These are phyloP conservation scores for Pangasius macronema DNA, from an alignment of 2,797 vertebrate genomes.

Conservation along the genomic window DNA sequence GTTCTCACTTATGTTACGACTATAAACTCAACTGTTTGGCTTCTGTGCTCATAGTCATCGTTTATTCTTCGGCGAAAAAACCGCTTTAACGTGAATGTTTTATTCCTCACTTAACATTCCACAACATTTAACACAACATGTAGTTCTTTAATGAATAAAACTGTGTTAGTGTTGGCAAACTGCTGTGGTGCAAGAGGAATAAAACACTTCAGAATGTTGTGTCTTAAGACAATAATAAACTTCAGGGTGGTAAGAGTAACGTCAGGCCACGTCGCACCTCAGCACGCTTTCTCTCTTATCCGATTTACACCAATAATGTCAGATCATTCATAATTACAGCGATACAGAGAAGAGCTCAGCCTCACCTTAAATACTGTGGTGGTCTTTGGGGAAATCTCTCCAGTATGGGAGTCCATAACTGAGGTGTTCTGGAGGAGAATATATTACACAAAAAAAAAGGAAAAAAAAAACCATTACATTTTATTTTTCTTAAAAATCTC, in stretches of 20 bases:
- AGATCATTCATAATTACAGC: neutral
- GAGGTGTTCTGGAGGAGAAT: constrained; percentile 77
- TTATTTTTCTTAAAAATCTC: neutral
- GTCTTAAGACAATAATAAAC: too few species aligned
- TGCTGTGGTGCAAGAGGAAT: neutral
- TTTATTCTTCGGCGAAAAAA: neutral
- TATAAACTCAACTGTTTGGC: neutral
- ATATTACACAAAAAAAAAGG: neutral
- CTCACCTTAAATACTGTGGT: constrained; percentile 85
- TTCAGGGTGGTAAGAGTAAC: neutral
- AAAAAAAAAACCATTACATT: neutral
- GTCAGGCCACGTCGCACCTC: neutral
- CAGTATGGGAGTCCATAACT: constrained; percentile 87
- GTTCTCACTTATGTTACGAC: neutral
- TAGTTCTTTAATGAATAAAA: neutral
- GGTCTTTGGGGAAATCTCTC: constrained; percentile 87
- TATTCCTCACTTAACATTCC: neutral
- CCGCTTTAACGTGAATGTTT: neutral
- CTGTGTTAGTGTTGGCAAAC: too few species aligned
- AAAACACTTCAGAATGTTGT: neutral
- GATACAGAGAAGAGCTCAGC: neutral
- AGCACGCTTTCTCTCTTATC: neutral
- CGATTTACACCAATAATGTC: neutral
- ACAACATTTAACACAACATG: neutral
- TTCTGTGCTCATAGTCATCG: neutral